Conservation (phyloP, 2,797 vertebrate genomes). For the Brachyrhaphis roseni region DNA sequence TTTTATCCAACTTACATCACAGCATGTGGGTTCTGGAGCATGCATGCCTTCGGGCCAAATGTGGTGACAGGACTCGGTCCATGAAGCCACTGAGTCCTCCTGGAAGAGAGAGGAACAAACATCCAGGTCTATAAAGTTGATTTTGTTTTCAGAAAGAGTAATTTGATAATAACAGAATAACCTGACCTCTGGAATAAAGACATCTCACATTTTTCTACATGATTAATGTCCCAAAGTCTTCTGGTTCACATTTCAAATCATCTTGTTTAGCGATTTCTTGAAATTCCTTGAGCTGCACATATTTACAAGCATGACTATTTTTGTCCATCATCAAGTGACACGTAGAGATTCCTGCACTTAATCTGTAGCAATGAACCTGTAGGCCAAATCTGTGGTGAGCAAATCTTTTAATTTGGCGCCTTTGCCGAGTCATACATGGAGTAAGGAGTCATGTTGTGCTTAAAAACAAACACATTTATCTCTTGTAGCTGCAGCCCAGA, state of each 20-base stretch:
- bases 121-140: background rate
- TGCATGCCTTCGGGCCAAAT: conserved; percentile 97
- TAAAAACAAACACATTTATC: conserved; percentile 13
- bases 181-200: background rate
- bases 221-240: background rate
- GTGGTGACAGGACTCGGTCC: conserved; percentile 98
- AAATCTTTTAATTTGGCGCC: background rate
- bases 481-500: background rate
- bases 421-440: background rate
- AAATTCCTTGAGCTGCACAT: background rate
- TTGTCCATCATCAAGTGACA: background rate
- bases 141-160: background rate
- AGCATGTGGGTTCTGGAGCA: conserved; percentile 94
- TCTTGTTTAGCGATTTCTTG: background rate
- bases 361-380: background rate
- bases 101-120: conserved; percentile 62
- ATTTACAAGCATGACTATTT: background rate
- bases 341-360: background rate
- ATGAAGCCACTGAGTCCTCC: conserved; percentile 93
- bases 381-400: background rate
- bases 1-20: conserved; percentile 89
- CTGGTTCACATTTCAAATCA: background rate
- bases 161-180: background rate
- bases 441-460: conserved; percentile 1
- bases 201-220: background rate